Evolutionary conservation across 2,888 invertebrate genomes (phyloP).

Genomic region (Dascillus cervinus): DNA sequence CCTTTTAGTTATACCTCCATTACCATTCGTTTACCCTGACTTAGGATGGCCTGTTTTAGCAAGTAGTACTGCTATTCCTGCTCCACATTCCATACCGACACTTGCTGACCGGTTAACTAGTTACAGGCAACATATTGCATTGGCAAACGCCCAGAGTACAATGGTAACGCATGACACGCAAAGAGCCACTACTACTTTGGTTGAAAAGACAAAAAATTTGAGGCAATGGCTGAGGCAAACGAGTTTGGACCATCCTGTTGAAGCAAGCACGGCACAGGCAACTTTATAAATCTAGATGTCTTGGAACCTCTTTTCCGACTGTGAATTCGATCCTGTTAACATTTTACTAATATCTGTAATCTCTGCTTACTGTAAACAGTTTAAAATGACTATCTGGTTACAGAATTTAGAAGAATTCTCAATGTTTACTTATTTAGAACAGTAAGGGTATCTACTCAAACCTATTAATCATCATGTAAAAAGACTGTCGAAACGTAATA

Average conservation of each 20-base stretch:
- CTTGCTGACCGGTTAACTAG: slow-evolving; percentile 49
- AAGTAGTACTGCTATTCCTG: slow-evolving; percentile 31
- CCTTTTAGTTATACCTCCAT: slow-evolving; percentile 36
- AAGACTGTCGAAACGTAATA: too few relatives aligned
- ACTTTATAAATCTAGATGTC: slow-evolving; percentile 30
- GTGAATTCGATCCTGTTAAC: too few relatives aligned
- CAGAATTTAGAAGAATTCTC: too few relatives aligned
- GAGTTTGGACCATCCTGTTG: slow-evolving; percentile 28
- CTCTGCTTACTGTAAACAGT: too few relatives aligned
- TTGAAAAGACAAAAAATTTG: slow-evolving; percentile 57
- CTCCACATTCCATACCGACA: slow-evolving; percentile 41
- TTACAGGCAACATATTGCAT: slow-evolving; percentile 47
- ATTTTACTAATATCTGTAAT: too few relatives aligned
- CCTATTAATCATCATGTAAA: too few relatives aligned
- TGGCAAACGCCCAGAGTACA: slow-evolving; percentile 43
- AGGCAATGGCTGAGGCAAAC: slow-evolving; percentile 59
- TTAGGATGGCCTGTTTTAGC: slow-evolving; percentile 46
- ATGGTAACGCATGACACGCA: slow-evolving; percentile 43
- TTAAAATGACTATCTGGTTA: too few relatives aligned
- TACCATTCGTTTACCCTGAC: slow-evolving; percentile 49
- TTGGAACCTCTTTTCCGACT: too few relatives aligned
- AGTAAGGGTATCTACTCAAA: too few relatives aligned
- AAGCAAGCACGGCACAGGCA: slow-evolving; percentile 27
- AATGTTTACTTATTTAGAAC: too few relatives aligned
- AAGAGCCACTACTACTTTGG: slow-evolving; percentile 53